Conservation (phyloP, 1,140 invertebrate species). For the Harpegnathos saltator region DNA sequence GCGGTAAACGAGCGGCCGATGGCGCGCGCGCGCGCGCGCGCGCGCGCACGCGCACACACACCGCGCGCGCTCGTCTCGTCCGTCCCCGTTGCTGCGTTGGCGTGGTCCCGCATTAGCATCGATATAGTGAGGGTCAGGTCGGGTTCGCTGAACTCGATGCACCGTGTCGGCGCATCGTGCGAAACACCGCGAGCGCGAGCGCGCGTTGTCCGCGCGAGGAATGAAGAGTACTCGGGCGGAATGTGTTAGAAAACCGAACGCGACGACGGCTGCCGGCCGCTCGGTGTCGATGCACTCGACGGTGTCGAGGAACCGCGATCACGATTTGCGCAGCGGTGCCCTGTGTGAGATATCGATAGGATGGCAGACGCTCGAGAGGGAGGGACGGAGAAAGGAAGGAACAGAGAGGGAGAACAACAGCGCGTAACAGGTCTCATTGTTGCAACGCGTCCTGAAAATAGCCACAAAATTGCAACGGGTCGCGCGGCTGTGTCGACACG, state of each 20-base stretch:
- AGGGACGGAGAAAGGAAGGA: neutral
- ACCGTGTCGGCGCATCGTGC: conserved; percentile 61
- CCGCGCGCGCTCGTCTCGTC: neutral
- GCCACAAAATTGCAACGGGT: conserved; percentile 21
- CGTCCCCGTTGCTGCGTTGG: conserved; percentile 69
- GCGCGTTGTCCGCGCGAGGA: conserved; percentile 67
- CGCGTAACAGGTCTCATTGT: neutral
- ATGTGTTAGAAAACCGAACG: conserved; percentile 63
- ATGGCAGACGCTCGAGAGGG: neutral
- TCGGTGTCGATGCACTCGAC: conserved; percentile 33
- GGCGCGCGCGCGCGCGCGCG: neutral
- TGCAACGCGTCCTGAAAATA: conserved; percentile 12
- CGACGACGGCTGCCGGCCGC: conserved; percentile 1
- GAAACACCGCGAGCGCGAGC: no score
- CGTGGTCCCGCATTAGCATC: conserved; percentile 75
- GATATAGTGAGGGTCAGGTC: conserved; percentile 75
- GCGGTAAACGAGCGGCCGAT: conserved; percentile 50
- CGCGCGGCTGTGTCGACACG: neutral
- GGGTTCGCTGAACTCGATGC: conserved; percentile 72
- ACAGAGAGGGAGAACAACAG: neutral
- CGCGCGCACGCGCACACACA: neutral
- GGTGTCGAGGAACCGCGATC: conserved; percentile 32
- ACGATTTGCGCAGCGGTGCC: neutral
- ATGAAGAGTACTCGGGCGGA: conserved; percentile 65
- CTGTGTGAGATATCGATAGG: neutral